Conservation (phyloP, 2,797 vertebrate species). For the Gymnodraco acuticeps region DNA sequence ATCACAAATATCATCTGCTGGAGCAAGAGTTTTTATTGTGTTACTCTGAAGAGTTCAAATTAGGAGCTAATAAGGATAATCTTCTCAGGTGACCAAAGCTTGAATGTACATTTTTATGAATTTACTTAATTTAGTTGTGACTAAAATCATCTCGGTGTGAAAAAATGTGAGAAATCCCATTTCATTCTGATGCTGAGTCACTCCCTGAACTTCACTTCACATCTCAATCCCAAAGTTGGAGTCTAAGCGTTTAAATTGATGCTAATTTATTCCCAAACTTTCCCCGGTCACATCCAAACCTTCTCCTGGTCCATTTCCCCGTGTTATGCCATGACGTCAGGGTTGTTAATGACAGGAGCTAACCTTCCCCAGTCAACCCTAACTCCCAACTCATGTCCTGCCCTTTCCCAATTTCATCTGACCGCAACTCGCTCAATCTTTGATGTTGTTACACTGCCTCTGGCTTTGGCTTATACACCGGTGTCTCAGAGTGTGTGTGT, state of each 20-base stretch:
- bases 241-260: conserved; percentile 31
- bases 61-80: background rate
- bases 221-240: conserved; percentile 42
- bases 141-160: background rate
- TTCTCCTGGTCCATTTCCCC: conserved; percentile 44
- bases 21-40: conserved; percentile 12
- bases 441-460: conserved; percentile 64
- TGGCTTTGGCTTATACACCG: conserved; percentile 26
- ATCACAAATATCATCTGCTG: conserved; percentile 41
- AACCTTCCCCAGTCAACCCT: conserved; percentile 15
- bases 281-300: conserved; percentile 36
- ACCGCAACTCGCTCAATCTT: conserved; percentile 63
- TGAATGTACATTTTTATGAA: background rate
- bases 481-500: conserved; percentile 20
- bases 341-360: conserved; percentile 60
- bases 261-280: conserved; percentile 61
- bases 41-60: background rate
- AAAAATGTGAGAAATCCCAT: conserved; percentile 1
- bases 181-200: conserved; percentile 23
- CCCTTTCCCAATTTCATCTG: conserved; percentile 60
- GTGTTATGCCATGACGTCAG: conserved; percentile 56
- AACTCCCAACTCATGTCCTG: conserved; percentile 35
- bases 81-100: background rate
- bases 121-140: background rate
- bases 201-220: conserved; percentile 23